phyloP scores from a whole-genome alignment of 2,888 invertebrate genomes.

The Drosophila buzzatii region DNA sequence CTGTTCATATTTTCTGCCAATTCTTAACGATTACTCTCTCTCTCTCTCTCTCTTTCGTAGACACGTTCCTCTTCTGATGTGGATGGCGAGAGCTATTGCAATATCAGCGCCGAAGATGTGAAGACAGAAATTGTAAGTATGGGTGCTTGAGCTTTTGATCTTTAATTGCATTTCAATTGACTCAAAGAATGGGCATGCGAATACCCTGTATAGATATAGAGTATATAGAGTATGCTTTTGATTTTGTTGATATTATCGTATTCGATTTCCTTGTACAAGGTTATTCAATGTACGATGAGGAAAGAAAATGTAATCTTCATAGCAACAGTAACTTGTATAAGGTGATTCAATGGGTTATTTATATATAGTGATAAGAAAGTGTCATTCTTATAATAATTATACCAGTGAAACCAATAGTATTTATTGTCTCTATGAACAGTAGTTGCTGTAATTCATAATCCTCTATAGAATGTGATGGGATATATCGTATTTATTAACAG shows the following conservation, averaged over 20 bases:
- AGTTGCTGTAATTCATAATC: no score
- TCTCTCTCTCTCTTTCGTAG: conserved; percentile 56
- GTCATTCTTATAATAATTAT: neutral
- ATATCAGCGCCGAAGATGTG: conserved; percentile 84
- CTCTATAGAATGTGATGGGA: no score
- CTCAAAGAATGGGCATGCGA: neutral
- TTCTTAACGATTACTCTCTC: conserved; percentile 49
- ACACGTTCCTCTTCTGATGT: conserved; percentile 80
- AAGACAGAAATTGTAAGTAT: conserved; percentile 85
- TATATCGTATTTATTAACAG: no score
- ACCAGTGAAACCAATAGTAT: neutral
- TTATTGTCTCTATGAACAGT: neutral
- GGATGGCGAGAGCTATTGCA: conserved; percentile 79
- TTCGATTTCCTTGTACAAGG: no score
- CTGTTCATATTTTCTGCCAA: conserved; percentile 17
- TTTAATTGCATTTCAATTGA: conserved; percentile 51
- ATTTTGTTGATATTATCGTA: no score
- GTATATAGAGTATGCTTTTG: no score
- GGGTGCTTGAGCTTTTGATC: conserved; percentile 17
- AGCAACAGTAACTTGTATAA: neutral
- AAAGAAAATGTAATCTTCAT: neutral
- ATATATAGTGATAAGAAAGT: neutral
- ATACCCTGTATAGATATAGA: conserved; percentile 12
- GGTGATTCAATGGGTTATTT: neutral
- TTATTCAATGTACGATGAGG: no score